Evolutionary conservation across 2,113 vertebrate genomes (phyloP).

Genomic region (Lichenostomus cassidix): DNA sequence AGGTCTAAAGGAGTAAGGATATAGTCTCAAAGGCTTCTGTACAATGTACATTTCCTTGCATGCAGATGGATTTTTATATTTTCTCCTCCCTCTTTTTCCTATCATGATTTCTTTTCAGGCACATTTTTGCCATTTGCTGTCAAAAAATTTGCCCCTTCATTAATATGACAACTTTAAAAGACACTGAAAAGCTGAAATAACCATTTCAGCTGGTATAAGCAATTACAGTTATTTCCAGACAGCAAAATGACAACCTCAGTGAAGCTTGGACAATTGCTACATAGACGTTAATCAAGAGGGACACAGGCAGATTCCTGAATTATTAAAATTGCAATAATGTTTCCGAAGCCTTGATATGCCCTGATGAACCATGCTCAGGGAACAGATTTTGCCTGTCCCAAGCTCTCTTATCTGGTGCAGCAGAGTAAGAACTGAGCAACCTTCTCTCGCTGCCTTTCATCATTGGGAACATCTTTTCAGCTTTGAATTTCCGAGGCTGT

Average conservation of each 20-base stretch:
- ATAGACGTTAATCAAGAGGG: slow-evolving; percentile 46
- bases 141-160: slow-evolving; percentile 7
- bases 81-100: neutral
- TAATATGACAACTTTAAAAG: slow-evolving; percentile 18
- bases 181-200: neutral
- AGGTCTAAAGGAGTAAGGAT: neutral
- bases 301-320: slow-evolving; percentile 12
- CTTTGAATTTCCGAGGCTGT: slow-evolving; percentile 18
- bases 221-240: slow-evolving; percentile 38
- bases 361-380: neutral
- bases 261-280: slow-evolving; percentile 40
- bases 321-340: slow-evolving; percentile 25
- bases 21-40: neutral
- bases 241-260: slow-evolving; percentile 2
- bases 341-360: slow-evolving; percentile 20
- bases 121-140: neutral
- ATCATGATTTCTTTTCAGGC: neutral
- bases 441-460: slow-evolving; percentile 5
- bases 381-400: slow-evolving; percentile 43
- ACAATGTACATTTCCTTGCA: neutral
- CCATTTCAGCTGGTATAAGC: slow-evolving; percentile 7
- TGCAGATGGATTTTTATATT: neutral
- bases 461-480: slow-evolving; percentile 26
- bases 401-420: slow-evolving; percentile 3
- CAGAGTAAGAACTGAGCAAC: slow-evolving; percentile 8